Percentiles rank a stretch among this genome's conserved stretches.
These are phyloP conservation scores for Agrochola lychnidis DNA, from an alignment of 2,888 invertebrate genomes.

Conservation along the genomic window DNA sequence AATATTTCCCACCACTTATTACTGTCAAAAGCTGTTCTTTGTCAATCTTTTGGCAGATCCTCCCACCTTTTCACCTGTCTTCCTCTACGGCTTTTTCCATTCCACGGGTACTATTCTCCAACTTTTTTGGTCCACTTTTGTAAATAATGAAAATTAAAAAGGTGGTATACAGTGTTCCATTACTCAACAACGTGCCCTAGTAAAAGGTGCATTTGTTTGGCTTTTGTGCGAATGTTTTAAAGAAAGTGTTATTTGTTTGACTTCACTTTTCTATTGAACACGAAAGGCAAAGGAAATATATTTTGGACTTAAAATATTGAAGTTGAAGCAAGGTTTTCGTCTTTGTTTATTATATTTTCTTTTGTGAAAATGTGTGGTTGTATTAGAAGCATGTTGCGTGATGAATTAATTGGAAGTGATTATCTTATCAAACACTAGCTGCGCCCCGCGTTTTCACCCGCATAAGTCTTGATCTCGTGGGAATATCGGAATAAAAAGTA, in stretches of 20 bases:
- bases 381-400: neutral
- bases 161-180: constrained; percentile 35
- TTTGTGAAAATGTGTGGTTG: neutral
- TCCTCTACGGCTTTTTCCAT: neutral
- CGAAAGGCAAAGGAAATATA: constrained; percentile 32
- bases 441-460: no score
- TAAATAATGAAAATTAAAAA: neutral
- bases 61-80: neutral
- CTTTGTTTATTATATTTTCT: constrained; percentile 2
- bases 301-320: constrained; percentile 35
- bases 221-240: constrained; percentile 44
- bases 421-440: no score
- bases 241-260: constrained; percentile 46
- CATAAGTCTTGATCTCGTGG: no score
- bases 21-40: neutral
- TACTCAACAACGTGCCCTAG: neutral
- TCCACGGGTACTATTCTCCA: neutral
- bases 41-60: neutral
- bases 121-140: neutral
- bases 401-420: neutral
- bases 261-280: constrained; percentile 37
- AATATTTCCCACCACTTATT: neutral
- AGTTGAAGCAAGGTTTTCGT: constrained; percentile 1
- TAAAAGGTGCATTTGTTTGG: constrained; percentile 49
- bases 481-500: no score